Conservation (phyloP, 1,140 invertebrate genomes). For the Zaprionus nigranus region DNA sequence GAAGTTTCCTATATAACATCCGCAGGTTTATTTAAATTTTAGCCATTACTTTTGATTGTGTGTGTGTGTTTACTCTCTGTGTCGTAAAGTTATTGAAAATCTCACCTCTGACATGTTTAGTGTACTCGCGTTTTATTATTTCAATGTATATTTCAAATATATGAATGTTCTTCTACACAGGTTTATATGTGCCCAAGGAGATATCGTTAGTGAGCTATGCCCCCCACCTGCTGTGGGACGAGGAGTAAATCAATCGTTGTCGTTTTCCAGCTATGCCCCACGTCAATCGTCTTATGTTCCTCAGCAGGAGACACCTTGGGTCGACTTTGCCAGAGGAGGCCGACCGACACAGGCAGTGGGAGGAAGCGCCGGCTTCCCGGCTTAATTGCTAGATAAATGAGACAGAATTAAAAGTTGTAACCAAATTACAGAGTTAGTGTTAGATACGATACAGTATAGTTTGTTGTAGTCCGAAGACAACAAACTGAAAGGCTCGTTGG, state of each 20-base stretch:
- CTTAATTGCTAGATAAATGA: too few relatives aligned
- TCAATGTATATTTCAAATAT: background rate
- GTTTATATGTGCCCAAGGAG: constrained; percentile 77
- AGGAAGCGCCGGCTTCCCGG: constrained; percentile 42
- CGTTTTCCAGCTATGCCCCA: too few relatives aligned
- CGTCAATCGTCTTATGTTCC: background rate
- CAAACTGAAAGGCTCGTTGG: too few relatives aligned
- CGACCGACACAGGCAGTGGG: background rate
- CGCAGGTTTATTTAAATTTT: too few relatives aligned
- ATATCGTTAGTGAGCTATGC: constrained; percentile 77
- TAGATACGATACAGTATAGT: too few relatives aligned
- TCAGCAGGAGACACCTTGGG: background rate
- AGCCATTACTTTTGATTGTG: too few relatives aligned
- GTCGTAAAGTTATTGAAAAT: too few relatives aligned
- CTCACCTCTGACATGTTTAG: background rate
- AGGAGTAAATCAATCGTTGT: background rate
- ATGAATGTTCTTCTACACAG: constrained; percentile 37
- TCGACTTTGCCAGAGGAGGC: constrained; percentile 8
- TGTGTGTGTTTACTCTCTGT: too few relatives aligned
- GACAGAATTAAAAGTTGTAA: too few relatives aligned
- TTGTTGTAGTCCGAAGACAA: too few relatives aligned
- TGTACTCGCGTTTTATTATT: background rate
- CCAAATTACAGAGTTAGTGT: too few relatives aligned
- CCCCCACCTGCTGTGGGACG: constrained; percentile 45
- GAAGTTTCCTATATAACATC: too few relatives aligned